Evolutionary conservation across 2,888 invertebrate genomes (phyloP).

Genomic region (Smittia sp.): DNA sequence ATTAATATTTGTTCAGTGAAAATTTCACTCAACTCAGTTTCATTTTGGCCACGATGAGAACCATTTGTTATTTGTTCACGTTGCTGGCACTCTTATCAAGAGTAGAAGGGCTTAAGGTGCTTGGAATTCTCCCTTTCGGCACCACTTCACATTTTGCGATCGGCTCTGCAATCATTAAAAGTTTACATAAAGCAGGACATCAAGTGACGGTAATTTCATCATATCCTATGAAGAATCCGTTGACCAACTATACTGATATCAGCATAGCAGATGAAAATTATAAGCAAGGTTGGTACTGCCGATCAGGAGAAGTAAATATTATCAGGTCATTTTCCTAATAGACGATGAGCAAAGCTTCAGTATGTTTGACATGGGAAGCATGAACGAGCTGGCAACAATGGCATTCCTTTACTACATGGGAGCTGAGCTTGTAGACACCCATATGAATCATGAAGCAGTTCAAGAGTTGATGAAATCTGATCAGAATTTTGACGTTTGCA

Average conservation of each 20-base stretch:
- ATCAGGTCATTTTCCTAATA: not conserved
- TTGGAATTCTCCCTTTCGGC: not conserved
- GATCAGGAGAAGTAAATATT: not conserved
- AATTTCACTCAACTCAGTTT: too few relatives aligned
- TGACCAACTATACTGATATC: not conserved
- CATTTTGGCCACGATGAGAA: too few relatives aligned
- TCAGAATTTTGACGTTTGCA: not conserved
- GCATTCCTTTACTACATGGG: constrained; percentile 45
- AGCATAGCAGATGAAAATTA: not conserved
- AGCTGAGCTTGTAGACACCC: constrained; percentile 44
- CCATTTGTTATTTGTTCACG: too few relatives aligned
- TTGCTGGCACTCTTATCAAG: too few relatives aligned
- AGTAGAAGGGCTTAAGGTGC: not conserved
- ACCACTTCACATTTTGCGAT: not conserved
- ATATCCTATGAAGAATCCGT: not conserved
- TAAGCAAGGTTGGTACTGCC: not conserved
- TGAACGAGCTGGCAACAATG: not conserved
- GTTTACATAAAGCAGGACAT: constrained; percentile 1
- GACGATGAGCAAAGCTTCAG: not conserved
- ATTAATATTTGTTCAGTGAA: too few relatives aligned
- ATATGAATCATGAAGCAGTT: constrained; percentile 45
- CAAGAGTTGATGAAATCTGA: not conserved
- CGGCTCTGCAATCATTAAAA: not conserved
- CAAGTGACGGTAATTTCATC: not conserved
- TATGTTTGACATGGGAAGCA: not conserved